Conservation (phyloP, 2,888 invertebrate species). For the Caenorhabditis sp. region DNA sequence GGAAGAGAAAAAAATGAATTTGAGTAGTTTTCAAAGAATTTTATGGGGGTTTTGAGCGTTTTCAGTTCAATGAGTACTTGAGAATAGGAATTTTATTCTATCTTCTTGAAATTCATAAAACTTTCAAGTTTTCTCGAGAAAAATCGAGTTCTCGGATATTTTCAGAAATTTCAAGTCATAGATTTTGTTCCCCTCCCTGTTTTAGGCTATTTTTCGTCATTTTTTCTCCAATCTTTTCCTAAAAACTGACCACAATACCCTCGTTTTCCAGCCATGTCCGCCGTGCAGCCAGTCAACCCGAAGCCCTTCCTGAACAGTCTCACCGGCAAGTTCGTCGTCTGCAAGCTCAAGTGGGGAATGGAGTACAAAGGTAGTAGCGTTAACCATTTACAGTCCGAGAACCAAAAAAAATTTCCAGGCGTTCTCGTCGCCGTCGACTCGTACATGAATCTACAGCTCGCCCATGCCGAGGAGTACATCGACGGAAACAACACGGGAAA, state of each 20-base stretch:
- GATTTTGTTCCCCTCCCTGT: too few species aligned
- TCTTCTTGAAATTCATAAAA: too few species aligned
- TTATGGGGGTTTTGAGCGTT: background rate
- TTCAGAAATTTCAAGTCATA: too few species aligned
- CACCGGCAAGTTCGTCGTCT: constrained; percentile 97
- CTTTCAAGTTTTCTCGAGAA: too few species aligned
- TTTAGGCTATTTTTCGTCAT: background rate
- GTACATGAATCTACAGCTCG: constrained; percentile 97
- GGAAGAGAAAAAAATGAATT: background rate
- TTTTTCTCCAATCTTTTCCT: background rate
- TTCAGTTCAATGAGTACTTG: too few species aligned
- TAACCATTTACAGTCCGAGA: background rate
- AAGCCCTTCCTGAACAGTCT: constrained; percentile 98
- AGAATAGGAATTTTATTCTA: too few species aligned
- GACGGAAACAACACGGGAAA: constrained; percentile 94
- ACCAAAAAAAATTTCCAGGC: constrained; percentile 85
- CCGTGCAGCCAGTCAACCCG: constrained; percentile 91
- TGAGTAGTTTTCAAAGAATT: background rate
- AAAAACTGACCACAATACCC: background rate
- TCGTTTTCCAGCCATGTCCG: constrained; percentile 43
- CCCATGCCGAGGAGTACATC: constrained; percentile 97
- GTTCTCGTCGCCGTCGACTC: constrained; percentile 97
- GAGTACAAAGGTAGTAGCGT: constrained; percentile 89
- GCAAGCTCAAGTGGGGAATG: constrained; percentile 99
- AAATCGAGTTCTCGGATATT: too few species aligned